Conservation (phyloP, 2,888 invertebrate genomes). For the Hydrotaea cyrtoneurina region DNA sequence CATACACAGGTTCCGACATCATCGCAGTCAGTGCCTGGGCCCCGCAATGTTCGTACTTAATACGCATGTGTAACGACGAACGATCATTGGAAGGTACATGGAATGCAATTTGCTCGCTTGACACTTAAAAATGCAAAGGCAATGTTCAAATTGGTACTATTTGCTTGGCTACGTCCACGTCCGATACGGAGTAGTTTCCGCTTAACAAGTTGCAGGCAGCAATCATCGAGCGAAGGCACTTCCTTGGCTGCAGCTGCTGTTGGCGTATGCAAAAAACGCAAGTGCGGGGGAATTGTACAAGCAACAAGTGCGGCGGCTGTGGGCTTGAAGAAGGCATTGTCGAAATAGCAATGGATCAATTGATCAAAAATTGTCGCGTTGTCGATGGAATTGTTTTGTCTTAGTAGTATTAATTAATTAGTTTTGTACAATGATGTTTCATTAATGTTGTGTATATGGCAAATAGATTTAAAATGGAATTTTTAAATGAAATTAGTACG, state of each 20-base stretch:
- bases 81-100: constrained; percentile 71
- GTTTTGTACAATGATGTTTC: too few species aligned
- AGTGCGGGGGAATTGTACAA: neutral
- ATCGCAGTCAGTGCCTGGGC: constrained; percentile 18
- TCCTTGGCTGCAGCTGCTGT: neutral
- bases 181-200: constrained; percentile 40
- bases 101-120: constrained; percentile 80
- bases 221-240: constrained; percentile 9
- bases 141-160: constrained; percentile 67
- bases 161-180: constrained; percentile 38
- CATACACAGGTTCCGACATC: constrained; percentile 20
- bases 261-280: constrained; percentile 29
- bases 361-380: too few species aligned
- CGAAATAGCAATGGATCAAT: too few species aligned
- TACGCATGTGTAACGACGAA: constrained; percentile 70
- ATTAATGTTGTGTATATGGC: too few species aligned
- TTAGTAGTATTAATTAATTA: too few species aligned
- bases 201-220: constrained; percentile 61
- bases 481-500: too few species aligned
- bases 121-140: constrained; percentile 78
- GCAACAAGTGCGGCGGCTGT: constrained; percentile 7
- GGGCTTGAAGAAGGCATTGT: neutral
- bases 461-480: too few species aligned
- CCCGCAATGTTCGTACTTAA: constrained; percentile 5
- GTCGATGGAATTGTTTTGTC: too few species aligned